These are phyloP conservation scores for Ips typographus DNA, from an alignment of 1,140 invertebrate species.

Conservation along the genomic window DNA sequence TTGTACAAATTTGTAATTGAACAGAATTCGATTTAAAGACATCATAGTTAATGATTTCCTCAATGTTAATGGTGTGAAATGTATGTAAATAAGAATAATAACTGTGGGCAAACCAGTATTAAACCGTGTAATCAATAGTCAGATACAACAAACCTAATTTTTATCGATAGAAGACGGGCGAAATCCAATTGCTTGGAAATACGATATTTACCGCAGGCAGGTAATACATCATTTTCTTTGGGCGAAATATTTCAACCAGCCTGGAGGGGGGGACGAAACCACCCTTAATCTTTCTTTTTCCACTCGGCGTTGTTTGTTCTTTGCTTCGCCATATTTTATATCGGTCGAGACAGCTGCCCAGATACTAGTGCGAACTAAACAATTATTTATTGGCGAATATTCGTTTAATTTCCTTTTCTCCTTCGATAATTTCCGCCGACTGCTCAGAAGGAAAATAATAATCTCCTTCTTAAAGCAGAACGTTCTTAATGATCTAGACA, in stretches of 20 bases:
- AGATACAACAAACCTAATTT: no score
- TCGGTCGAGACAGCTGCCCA: constrained; percentile 19
- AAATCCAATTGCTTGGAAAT: not conserved
- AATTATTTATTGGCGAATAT: constrained; percentile 22
- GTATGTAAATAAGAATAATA: no score
- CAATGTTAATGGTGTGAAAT: no score
- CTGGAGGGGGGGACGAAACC: constrained; percentile 6
- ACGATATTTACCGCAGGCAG: constrained; percentile 9
- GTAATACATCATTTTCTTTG: constrained; percentile 19
- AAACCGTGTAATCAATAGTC: no score
- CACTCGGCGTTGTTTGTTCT: constrained; percentile 22
- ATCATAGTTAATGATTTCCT: no score
- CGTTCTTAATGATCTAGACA: no score
- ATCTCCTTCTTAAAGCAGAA: no score
- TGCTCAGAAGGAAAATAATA: not conserved
- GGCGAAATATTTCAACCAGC: constrained; percentile 19
- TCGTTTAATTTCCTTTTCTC: constrained; percentile 8
- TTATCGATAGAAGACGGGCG: no score
- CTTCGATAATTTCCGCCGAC: not conserved
- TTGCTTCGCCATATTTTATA: constrained; percentile 24
- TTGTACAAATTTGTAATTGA: no score
- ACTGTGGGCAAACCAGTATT: no score
- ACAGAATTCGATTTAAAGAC: no score
- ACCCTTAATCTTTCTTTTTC: constrained; percentile 23
- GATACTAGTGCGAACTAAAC: constrained; percentile 17